Percentiles rank a stretch among this genome's conserved stretches.
Evolutionary conservation across 2,113 vertebrate genomes (phyloP).

Genomic region (Zapornia atra): DNA sequence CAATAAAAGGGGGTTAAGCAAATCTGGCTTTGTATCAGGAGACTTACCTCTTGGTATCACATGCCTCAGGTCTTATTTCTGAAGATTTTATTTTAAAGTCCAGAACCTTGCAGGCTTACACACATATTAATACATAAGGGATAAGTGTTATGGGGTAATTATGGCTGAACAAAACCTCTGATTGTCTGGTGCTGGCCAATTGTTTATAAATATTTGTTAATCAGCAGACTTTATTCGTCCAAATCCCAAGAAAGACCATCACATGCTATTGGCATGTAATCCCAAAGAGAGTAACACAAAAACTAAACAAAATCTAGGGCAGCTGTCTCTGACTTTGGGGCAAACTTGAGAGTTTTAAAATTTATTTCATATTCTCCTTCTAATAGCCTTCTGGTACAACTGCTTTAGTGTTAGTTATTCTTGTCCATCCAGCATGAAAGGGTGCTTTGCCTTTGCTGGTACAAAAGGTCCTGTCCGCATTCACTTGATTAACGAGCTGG

Average conservation of each 20-base stretch:
- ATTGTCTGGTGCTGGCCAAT: constrained; percentile 50
- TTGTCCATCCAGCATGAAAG: not conserved
- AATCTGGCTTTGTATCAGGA: constrained; percentile 61
- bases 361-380: not conserved
- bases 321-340: not conserved
- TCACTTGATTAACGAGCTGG: constrained; percentile 38
- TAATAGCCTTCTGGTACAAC: not conserved
- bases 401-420: not conserved
- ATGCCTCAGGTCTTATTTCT: constrained; percentile 59
- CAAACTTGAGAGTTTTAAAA: not conserved
- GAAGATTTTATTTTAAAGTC: constrained; percentile 37
- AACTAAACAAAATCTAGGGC: constrained; percentile 17
- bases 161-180: constrained; percentile 47
- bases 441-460: not conserved
- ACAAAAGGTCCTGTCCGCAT: not conserved
- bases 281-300: not conserved
- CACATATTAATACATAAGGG: not conserved
- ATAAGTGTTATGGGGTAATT: constrained; percentile 35
- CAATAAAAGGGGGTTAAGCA: constrained; percentile 61
- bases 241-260: constrained; percentile 55
- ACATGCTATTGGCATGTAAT: constrained; percentile 52
- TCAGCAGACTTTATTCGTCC: constrained; percentile 12
- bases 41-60: constrained; percentile 59
- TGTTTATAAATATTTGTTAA: constrained; percentile 60
- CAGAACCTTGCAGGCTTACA: constrained; percentile 33